Base-by-base conservation (phyloP, 2,797 vertebrate genomes). In the Sardinella longiceps region DNA sequence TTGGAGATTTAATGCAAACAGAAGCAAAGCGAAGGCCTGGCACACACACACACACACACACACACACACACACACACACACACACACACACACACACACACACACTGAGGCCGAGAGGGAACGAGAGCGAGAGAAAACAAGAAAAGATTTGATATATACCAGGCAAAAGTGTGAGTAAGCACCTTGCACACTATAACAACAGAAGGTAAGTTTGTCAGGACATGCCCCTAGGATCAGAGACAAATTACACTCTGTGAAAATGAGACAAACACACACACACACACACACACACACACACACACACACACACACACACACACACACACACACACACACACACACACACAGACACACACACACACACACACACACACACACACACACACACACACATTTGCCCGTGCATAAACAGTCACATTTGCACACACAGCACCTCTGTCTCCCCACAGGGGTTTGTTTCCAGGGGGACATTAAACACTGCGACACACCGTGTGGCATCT, bases 1-100 rank as follows among this genome's bases (percentile, higher is more conserved):
- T 58, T 77, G 86, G 58, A 84, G 70, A 77, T 39, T 77, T 77
- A 39, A 43, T 39, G 70, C 70, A 77, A 77, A 77, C 70, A 77
- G 33, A 39, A 23, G 37, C 70, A 77, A 77, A 43, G 70, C 20
- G 18, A 43, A 43, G 70, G 33, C 39, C 25, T 66, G 1, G n/a
- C 5, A 20, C 18, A 2, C 20, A 2, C 20, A 10, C 60, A 11
- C 60, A 28, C 60, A 28, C 60, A 28, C 28, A 12, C 28, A 12
- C 60, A 28, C 60, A 63, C 60, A 63, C 60, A 63, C 58, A 63
- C n/a, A 63, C n/a, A 25, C n/a, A 25, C 56, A 58, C 56, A 60
- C 56, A 14, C 60, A 33, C 63, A 10, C 33, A 23, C 15, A 23
- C 33, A 74, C 15, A 39, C 33, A 43, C 15, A 43, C 33, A 77